Evolutionary conservation across 2,797 vertebrate species (phyloP).

Genomic region (Cossypha polioptera): DNA sequence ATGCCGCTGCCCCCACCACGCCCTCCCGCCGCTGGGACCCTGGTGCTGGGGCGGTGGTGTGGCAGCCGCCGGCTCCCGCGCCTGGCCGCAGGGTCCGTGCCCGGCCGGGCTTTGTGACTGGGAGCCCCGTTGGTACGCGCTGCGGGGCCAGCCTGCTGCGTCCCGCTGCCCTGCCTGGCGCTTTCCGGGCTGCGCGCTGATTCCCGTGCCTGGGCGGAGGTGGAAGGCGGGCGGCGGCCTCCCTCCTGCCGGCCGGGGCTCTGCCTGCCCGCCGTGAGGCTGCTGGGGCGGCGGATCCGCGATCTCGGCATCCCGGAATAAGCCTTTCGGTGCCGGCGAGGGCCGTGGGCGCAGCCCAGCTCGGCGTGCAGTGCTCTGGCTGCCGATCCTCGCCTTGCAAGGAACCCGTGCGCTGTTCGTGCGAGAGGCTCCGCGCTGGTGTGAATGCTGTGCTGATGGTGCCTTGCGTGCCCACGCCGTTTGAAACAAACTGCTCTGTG

Average conservation of each 20-base stretch:
- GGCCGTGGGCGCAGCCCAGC: not conserved
- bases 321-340: not conserved
- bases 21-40: not conserved
- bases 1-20: not conserved
- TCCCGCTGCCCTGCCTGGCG: not conserved
- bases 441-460: accelerated
- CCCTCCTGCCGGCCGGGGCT: not conserved
- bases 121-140: not conserved
- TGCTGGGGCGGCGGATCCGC: not conserved
- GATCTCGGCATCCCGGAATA: not conserved
- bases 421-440: not conserved
- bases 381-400: not conserved
- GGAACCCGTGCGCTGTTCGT: accelerated
- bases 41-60: not conserved
- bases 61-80: not conserved
- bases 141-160: not conserved
- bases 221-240: not conserved
- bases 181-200: not conserved
- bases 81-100: not conserved
- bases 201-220: not conserved
- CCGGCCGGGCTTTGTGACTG: not conserved
- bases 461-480: not conserved
- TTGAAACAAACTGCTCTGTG: not conserved
- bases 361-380: not conserved
- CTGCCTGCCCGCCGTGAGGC: not conserved